phyloP scores from a whole-genome alignment of 1,140 invertebrate species.

The Drosophila bocki region DNA sequence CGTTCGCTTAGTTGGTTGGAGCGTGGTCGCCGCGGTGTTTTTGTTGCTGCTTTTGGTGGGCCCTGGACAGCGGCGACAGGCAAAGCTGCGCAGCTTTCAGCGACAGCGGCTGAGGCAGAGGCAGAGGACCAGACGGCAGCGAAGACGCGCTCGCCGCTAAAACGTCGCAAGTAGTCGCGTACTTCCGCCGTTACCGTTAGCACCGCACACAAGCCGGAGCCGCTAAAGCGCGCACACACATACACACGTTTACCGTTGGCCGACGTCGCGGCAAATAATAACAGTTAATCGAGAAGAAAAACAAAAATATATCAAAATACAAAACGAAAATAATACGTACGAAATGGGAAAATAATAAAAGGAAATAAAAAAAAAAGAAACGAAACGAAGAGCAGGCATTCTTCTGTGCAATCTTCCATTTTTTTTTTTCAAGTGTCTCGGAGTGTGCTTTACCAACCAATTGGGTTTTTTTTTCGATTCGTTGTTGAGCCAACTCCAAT shows the following conservation, averaged over 20 bases:
- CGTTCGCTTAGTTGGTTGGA: slow-evolving; percentile 28
- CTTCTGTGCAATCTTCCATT: slow-evolving; percentile 30
- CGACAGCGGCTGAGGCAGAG: slow-evolving; percentile 26
- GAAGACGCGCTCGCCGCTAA: slow-evolving; percentile 75
- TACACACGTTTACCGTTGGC: slow-evolving; percentile 31
- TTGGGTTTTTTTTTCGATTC: slow-evolving; percentile 26
- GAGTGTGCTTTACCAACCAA: slow-evolving; percentile 41
- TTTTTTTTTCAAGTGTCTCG: slow-evolving; percentile 56
- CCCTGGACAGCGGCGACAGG: slow-evolving; percentile 27
- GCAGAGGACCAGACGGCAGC: slow-evolving; percentile 72
- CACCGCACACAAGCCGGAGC: slow-evolving; percentile 66
- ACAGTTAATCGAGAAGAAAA: slow-evolving; percentile 2
- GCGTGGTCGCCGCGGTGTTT: slow-evolving; percentile 16
- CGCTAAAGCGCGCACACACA: slow-evolving; percentile 24
- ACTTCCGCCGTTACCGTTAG: slow-evolving; percentile 82
- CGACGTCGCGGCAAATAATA: slow-evolving; percentile 49
- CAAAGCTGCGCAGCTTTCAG: slow-evolving; percentile 23
- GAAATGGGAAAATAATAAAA: slow-evolving; percentile 14
- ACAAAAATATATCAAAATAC: slow-evolving; percentile 15
- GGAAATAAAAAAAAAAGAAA: slow-evolving; percentile 17
- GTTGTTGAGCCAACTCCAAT: slow-evolving; percentile 24
- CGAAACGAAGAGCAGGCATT: slow-evolving; percentile 6
- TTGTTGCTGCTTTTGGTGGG: slow-evolving; percentile 31
- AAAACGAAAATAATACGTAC: slow-evolving; percentile 11
- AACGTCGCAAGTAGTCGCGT: slow-evolving; percentile 77